Conservation (phyloP, 2,888 invertebrate genomes). For the Cerceris rybyensis region DNA sequence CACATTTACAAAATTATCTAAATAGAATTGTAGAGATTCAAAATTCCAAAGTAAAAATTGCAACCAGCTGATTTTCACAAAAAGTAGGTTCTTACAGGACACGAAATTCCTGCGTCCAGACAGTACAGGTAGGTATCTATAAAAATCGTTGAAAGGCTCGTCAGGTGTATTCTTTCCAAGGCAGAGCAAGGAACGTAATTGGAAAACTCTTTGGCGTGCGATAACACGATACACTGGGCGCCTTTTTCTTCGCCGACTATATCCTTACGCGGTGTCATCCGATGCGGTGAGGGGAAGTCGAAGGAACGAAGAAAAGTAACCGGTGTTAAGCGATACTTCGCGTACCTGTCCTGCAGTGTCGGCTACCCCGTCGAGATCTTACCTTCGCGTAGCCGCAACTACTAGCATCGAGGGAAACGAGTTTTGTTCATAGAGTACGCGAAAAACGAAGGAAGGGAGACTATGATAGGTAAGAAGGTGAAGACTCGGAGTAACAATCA, state of each 20-base stretch:
- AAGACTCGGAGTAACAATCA: background rate
- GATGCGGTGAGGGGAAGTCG: slow-evolving; percentile 10
- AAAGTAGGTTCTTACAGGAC: no score
- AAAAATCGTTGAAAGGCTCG: background rate
- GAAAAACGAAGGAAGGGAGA: slow-evolving; percentile 13
- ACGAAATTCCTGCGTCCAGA: no score
- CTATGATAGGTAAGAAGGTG: background rate
- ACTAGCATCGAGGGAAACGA: slow-evolving; percentile 56
- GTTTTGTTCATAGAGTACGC: slow-evolving; percentile 42
- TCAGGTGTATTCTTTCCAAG: no score
- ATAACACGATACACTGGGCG: slow-evolving; percentile 37
- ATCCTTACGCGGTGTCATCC: slow-evolving; percentile 49
- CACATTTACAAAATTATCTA: no score
- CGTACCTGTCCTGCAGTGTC: slow-evolving; percentile 53
- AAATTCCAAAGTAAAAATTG: no score
- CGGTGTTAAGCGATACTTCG: slow-evolving; percentile 71
- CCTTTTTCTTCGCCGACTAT: slow-evolving; percentile 41
- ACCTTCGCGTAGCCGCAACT: slow-evolving; percentile 56
- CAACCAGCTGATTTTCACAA: no score
- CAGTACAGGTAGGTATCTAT: no score
- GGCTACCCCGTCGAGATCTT: slow-evolving; percentile 68
- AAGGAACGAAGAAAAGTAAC: slow-evolving; percentile 41
- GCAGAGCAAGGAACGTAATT: slow-evolving; percentile 7
- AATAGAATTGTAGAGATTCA: no score
- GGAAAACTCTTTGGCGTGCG: slow-evolving; percentile 8